phyloP scores from a whole-genome alignment of 2,113 vertebrate genomes.

The Petrocephalus zakoni region DNA sequence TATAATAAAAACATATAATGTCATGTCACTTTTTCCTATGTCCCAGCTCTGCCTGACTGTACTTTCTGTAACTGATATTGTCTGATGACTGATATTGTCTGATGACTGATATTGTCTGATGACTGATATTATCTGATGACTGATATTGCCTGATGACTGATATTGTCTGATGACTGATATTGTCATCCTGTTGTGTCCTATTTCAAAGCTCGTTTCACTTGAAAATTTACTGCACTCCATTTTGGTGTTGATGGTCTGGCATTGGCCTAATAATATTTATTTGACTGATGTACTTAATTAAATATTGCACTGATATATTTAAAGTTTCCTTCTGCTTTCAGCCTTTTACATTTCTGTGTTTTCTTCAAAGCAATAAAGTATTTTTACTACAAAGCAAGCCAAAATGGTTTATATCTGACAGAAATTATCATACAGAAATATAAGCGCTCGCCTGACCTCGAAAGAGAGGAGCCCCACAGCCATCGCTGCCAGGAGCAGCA shows the following conservation, averaged over 20 bases:
- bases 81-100: background rate
- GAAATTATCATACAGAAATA: background rate
- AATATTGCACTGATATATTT: background rate
- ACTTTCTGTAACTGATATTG: background rate
- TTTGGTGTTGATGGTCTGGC: background rate
- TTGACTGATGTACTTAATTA: background rate
- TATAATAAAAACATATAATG: background rate
- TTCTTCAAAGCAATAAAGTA: background rate
- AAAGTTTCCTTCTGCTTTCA: background rate
- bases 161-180: background rate
- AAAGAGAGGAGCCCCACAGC: conserved; percentile 44
- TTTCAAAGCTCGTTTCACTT: background rate
- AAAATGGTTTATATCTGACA: background rate
- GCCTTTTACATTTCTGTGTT: background rate
- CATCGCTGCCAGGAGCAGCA: conserved; percentile 47
- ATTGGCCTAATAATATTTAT: background rate
- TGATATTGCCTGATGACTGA: too few species aligned
- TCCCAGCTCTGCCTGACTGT: background rate
- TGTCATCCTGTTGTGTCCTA: background rate
- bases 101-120: background rate
- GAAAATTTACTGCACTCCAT: background rate
- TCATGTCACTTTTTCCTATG: background rate
- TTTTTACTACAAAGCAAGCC: background rate
- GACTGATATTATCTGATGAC: too few species aligned
- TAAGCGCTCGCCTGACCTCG: conserved; percentile 40